Conservation (phyloP, 2,113 vertebrate species). For the Phaethon lepturus region DNA sequence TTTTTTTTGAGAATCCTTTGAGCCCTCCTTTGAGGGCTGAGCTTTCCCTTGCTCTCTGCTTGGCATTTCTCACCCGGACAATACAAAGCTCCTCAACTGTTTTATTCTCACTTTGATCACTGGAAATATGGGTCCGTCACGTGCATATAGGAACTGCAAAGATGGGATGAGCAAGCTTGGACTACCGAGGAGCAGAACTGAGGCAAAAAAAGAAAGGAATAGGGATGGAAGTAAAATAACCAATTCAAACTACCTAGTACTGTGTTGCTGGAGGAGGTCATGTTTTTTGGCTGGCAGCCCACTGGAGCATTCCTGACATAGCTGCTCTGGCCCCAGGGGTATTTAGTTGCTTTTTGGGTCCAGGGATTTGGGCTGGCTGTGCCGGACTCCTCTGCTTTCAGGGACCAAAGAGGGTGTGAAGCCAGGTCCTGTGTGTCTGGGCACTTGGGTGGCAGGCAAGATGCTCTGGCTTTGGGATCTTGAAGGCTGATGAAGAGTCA, state of each 20-base stretch:
- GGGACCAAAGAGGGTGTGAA: background rate
- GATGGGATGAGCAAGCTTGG: too few relatives aligned
- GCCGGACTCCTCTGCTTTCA: background rate
- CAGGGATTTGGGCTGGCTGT: background rate
- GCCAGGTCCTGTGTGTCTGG: accelerated
- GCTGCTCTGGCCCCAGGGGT: background rate
- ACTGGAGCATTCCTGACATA: background rate
- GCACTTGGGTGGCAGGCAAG: background rate
- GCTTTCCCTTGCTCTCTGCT: background rate
- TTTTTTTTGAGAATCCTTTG: too few relatives aligned
- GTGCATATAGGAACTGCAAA: accelerated
- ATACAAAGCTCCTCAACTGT: background rate
- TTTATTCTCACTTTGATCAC: background rate
- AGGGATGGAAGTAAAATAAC: background rate
- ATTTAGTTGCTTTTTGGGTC: background rate
- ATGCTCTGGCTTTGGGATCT: background rate
- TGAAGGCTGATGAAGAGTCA: background rate
- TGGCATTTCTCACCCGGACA: background rate
- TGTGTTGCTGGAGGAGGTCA: background rate
- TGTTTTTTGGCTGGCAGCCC: background rate
- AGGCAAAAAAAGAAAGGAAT: background rate
- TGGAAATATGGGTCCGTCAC: background rate
- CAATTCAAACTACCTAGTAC: background rate
- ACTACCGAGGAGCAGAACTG: accelerated
- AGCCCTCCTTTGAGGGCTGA: background rate